phyloP scores from a whole-genome alignment of 2,888 invertebrate species.

The Latheticus oryzae region DNA sequence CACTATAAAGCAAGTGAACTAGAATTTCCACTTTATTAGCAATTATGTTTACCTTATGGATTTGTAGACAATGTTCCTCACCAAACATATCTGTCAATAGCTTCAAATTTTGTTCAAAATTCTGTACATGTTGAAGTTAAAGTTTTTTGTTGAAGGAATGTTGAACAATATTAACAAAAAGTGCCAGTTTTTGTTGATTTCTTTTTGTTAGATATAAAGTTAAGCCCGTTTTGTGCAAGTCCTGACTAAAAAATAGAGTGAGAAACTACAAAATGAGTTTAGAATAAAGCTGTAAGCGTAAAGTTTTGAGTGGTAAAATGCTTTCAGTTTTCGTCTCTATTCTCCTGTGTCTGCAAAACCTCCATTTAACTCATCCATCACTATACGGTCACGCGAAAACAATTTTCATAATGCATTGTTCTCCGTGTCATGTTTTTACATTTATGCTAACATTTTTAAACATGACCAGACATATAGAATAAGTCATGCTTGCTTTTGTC shows the following conservation, averaged over 20 bases:
- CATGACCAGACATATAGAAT: constrained; percentile 16
- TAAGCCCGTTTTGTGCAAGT: too few species aligned
- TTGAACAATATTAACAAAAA: too few species aligned
- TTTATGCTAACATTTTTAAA: constrained; percentile 34
- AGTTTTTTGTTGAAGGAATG: too few species aligned
- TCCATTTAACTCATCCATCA: constrained; percentile 40
- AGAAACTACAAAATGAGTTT: constrained; percentile 9
- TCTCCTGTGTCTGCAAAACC: constrained; percentile 19
- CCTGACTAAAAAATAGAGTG: constrained; percentile 3
- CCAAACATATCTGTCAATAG: too few species aligned
- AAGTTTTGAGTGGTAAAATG: constrained; percentile 5
- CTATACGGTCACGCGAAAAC: constrained; percentile 37
- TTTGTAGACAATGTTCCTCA: too few species aligned
- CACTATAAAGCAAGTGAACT: constrained; percentile 11
- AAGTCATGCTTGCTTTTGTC: constrained; percentile 27
- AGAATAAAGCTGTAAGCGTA: constrained; percentile 6
- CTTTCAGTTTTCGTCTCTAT: constrained; percentile 10
- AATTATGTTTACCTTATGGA: too few species aligned
- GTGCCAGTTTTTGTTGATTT: too few species aligned
- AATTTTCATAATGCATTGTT: constrained; percentile 35
- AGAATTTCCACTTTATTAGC: constrained; percentile 29
- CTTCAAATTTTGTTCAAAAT: too few species aligned
- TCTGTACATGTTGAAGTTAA: too few species aligned
- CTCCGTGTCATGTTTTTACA: constrained; percentile 35
- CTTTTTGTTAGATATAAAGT: too few species aligned